Conservation (phyloP, 1,140 invertebrate genomes). For the Zaprionus ornatus region DNA sequence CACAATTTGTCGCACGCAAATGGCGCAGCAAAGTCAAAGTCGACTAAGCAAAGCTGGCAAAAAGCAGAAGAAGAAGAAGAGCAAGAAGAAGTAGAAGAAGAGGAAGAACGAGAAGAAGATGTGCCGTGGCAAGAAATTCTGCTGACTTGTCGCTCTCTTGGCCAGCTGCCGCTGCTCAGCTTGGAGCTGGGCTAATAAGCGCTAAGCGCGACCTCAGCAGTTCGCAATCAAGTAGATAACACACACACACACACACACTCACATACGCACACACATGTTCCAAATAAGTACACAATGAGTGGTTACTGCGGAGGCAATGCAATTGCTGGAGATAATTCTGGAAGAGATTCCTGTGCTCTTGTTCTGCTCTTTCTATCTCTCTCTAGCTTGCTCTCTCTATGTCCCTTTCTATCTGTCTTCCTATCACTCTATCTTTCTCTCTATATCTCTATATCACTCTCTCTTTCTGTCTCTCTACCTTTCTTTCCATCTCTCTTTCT, state of each 20-base stretch:
- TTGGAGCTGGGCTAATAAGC: neutral
- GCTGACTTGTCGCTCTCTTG: slow-evolving; percentile 21
- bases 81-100: neutral
- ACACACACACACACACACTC: neutral
- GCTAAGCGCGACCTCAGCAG: slow-evolving; percentile 28
- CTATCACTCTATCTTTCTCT: neutral
- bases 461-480: too few relatives aligned
- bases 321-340: neutral
- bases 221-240: slow-evolving; percentile 1
- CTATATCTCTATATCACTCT: too few relatives aligned
- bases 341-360: too few relatives aligned
- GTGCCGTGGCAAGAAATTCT: slow-evolving; percentile 2
- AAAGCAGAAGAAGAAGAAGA: slow-evolving; percentile 3
- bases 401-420: too few relatives aligned
- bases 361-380: too few relatives aligned
- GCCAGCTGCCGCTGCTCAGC: slow-evolving; percentile 20
- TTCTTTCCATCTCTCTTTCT: too few relatives aligned
- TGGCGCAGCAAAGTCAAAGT: slow-evolving; percentile 38
- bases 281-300: neutral
- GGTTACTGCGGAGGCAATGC: neutral
- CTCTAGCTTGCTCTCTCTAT: too few relatives aligned
- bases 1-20: slow-evolving; percentile 64
- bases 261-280: neutral
- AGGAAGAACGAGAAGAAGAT: neutral
- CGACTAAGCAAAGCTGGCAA: slow-evolving; percentile 47